These are phyloP conservation scores for Stomatorhinus walkeri DNA, from an alignment of 2,797 vertebrate genomes.

Conservation along the genomic window DNA sequence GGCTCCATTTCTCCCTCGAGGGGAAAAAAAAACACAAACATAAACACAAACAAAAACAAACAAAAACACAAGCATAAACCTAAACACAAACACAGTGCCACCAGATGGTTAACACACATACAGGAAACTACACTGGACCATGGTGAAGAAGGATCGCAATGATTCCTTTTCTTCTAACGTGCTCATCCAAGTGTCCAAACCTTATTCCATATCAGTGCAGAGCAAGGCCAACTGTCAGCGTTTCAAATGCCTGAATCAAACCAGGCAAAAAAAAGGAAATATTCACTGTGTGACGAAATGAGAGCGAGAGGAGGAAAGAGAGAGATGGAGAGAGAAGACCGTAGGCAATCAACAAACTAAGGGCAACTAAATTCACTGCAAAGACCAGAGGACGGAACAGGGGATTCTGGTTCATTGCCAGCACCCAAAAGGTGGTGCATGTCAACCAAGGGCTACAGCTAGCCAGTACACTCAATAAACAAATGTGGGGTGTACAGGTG, in stretches of 20 bases:
- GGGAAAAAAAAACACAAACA: background rate
- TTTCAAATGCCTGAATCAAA: background rate
- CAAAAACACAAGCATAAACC: background rate
- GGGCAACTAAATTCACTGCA: background rate
- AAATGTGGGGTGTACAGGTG: background rate
- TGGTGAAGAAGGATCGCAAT: background rate
- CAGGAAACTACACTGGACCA: background rate
- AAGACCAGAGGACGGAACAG: background rate
- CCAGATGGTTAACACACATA: background rate
- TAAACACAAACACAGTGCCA: background rate
- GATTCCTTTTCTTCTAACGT: background rate
- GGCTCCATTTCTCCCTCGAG: background rate
- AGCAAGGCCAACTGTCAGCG: background rate
- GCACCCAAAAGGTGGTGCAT: background rate
- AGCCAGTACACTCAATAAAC: background rate
- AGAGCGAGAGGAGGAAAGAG: background rate
- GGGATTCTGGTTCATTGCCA: background rate
- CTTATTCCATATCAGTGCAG: background rate
- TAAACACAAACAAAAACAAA: background rate
- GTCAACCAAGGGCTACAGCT: background rate
- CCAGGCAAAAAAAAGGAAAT: background rate
- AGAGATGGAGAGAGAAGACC: background rate
- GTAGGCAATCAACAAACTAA: background rate
- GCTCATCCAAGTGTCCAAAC: background rate
- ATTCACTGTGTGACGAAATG: background rate